phyloP scores from a whole-genome alignment of 2,113 vertebrate species.

The Setophaga coronata region DNA sequence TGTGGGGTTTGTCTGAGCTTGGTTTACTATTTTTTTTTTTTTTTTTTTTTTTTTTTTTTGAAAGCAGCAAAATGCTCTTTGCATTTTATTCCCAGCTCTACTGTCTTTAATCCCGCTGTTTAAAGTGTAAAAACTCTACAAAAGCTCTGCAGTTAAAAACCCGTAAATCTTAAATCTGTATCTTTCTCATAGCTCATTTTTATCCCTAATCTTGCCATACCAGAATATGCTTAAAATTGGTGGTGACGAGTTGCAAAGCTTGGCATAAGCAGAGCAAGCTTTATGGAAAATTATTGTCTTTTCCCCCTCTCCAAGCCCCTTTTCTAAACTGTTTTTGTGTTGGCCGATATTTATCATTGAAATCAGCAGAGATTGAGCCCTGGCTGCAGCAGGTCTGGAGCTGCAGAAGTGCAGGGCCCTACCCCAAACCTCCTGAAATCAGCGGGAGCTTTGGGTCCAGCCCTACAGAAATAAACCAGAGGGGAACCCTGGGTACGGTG shows the following conservation, averaged over 20 bases:
- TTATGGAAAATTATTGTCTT: not conserved
- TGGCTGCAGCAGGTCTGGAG: not conserved
- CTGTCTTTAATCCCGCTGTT: not conserved
- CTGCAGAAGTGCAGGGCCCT: not conserved
- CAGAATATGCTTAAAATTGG: not conserved
- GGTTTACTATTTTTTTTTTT: not conserved
- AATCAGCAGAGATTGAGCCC: not conserved
- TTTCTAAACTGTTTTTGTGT: not conserved
- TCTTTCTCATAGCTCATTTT: not conserved
- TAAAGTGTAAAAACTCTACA: not conserved
- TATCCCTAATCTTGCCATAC: not conserved
- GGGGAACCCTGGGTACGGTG: not conserved
- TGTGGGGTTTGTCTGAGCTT: not conserved
- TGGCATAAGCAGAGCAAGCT: rapidly evolving
- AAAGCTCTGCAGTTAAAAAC: not conserved
- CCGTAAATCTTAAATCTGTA: not conserved
- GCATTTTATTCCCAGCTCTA: not conserved
- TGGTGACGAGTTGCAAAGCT: rapidly evolving
- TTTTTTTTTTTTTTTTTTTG: not conserved
- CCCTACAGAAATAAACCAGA: not conserved
- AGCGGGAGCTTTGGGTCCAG: not conserved
- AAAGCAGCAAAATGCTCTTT: not conserved
- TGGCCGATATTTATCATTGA: not conserved
- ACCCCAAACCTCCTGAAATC: not conserved
- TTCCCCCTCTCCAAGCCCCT: rapidly evolving